Conservation (phyloP, 2,113 vertebrate genomes). For the Petroica traversi region DNA sequence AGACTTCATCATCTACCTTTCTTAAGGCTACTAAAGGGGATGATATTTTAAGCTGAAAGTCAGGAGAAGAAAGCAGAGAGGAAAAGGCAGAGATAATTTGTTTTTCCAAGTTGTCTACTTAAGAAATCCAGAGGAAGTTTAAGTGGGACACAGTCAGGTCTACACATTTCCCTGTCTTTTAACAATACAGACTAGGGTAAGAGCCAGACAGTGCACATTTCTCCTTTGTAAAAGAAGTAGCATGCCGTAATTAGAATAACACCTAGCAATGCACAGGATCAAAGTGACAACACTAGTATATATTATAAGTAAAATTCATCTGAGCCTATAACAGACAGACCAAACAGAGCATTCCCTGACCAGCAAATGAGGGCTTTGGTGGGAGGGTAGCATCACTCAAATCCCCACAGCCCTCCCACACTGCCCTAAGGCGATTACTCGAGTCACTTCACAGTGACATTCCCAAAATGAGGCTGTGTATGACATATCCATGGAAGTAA, state of each 20-base stretch:
- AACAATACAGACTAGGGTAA: not conserved
- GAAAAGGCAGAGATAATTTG: not conserved
- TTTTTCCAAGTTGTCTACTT: not conserved
- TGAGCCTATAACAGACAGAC: not conserved
- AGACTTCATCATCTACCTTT: not conserved
- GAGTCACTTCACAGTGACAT: not conserved
- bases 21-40: not conserved
- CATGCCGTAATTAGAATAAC: not conserved
- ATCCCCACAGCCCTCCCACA: not conserved
- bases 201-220: not conserved
- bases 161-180: not conserved
- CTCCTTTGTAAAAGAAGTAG: not conserved
- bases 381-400: not conserved
- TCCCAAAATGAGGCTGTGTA: not conserved
- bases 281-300: not conserved
- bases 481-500: not conserved
- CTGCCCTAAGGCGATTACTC: not conserved
- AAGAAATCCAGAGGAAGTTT: not conserved
- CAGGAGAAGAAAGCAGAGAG: not conserved
- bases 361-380: not conserved
- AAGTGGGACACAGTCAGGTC: not conserved
- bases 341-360: not conserved
- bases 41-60: not conserved
- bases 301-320: not conserved
- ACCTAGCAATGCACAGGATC: not conserved